A percentile compares a stretch with the other conserved stretches of the same genome.
Conservation (phyloP, 2,888 invertebrate species). For the Hypercompe scribonia region DNA sequence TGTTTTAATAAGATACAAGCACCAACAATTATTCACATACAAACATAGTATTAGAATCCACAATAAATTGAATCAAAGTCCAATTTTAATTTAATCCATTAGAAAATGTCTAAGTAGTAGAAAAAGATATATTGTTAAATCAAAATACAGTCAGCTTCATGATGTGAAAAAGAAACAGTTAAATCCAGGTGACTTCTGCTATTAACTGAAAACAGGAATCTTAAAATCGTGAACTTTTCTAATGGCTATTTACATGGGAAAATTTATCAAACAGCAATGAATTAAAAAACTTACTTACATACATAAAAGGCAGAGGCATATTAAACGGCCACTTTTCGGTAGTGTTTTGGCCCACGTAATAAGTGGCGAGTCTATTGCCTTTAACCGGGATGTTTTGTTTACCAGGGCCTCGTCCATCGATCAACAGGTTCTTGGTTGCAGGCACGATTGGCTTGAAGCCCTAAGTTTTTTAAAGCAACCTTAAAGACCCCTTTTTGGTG, state of each 20-base stretch:
- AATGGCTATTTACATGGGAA: not conserved
- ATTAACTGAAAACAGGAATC: not conserved
- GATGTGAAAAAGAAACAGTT: not conserved
- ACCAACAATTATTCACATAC: not conserved
- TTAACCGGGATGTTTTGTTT: too few relatives aligned
- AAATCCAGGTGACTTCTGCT: not conserved
- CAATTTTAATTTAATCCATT: not conserved
- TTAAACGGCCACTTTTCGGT: too few relatives aligned
- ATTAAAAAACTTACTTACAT: too few relatives aligned
- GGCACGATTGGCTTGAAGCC: too few relatives aligned
- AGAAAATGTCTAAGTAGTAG: not conserved
- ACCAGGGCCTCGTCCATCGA: too few relatives aligned
- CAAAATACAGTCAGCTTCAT: not conserved
- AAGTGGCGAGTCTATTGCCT: too few relatives aligned
- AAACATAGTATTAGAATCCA: not conserved
- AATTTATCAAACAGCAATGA: not conserved
- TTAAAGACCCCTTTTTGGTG: too few relatives aligned
- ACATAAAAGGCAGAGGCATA: too few relatives aligned
- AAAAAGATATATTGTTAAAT: not conserved
- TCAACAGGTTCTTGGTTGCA: too few relatives aligned
- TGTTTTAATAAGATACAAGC: slow-evolving; percentile 17
- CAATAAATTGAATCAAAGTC: not conserved
- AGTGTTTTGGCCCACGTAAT: too few relatives aligned
- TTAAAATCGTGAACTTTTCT: not conserved
- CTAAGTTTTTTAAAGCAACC: too few relatives aligned